These are phyloP conservation scores for Oncorhynchus mykiss DNA, from an alignment of 2,113 vertebrate species.

Conservation along the genomic window DNA sequence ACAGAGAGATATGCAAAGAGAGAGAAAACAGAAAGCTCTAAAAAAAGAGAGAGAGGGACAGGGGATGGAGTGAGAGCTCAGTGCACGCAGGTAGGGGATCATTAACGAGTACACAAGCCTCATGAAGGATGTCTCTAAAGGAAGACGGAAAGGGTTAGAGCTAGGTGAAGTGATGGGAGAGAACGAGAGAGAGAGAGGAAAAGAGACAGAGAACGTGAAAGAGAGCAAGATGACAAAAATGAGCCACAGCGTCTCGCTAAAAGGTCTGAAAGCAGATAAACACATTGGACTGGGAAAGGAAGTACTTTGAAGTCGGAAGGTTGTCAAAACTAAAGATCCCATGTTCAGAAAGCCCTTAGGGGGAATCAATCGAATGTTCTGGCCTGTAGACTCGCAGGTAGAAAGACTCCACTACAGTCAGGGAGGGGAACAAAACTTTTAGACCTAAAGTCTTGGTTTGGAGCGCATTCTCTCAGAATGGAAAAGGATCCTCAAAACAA, in stretches of 20 bases:
- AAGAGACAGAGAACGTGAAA: background rate
- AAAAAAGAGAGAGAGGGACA: background rate
- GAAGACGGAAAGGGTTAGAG: conserved; percentile 24
- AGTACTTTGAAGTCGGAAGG: conserved; percentile 4
- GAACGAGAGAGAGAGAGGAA: background rate
- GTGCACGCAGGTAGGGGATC: background rate
- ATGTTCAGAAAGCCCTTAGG: conserved; percentile 53
- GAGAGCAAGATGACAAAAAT: background rate
- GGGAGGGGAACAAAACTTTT: conserved; percentile 20
- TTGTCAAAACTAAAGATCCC: conserved; percentile 30
- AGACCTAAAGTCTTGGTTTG: conserved; percentile 29
- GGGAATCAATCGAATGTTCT: conserved; percentile 18
- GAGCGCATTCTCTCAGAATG: background rate
- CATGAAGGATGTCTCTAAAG: conserved; percentile 1
- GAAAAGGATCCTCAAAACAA: conserved; percentile 17
- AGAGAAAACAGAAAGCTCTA: background rate
- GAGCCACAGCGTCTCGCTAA: background rate
- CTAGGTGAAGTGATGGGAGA: background rate
- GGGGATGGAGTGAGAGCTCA: background rate
- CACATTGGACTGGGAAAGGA: too few species aligned
- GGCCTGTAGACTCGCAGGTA: background rate
- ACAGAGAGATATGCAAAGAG: conserved; percentile 9
- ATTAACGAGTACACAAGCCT: background rate
- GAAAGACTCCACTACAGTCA: conserved; percentile 26
- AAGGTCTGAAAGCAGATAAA: background rate